Evolutionary conservation across 2,797 vertebrate species (phyloP).

Genomic region (Microctenopoma steveboyesi): DNA sequence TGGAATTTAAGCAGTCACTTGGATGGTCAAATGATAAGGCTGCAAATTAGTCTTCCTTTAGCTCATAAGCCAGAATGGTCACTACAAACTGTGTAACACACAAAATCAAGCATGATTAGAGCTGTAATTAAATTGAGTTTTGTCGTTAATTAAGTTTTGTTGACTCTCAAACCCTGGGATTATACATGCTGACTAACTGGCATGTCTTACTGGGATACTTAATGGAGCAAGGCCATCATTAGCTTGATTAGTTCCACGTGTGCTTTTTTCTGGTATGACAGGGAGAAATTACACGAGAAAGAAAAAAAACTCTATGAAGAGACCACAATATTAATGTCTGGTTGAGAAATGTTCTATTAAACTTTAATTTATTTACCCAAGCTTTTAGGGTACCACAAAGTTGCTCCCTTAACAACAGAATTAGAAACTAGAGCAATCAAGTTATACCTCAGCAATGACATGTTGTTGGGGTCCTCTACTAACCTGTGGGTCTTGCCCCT

Average conservation of each 20-base stretch:
- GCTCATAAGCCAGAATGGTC: neutral
- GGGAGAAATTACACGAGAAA: neutral
- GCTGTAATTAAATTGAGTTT: constrained; percentile 1
- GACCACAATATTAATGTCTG: constrained; percentile 16
- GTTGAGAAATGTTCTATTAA: neutral
- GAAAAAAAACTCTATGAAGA: neutral
- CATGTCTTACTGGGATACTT: neutral
- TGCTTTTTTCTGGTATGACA: constrained; percentile 1
- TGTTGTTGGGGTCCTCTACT: neutral
- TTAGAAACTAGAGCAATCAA: too few species aligned
- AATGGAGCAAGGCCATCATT: constrained; percentile 16
- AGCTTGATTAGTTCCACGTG: constrained; percentile 17
- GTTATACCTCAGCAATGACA: too few species aligned
- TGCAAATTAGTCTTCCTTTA: neutral
- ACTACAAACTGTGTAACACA: neutral
- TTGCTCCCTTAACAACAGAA: too few species aligned
- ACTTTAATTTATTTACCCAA: neutral
- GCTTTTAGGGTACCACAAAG: too few species aligned
- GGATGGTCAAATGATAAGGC: neutral
- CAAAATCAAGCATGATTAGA: neutral
- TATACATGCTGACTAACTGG: constrained; percentile 2
- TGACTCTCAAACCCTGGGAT: neutral
- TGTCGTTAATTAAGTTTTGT: neutral
- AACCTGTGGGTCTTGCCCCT: neutral
- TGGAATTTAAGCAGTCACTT: neutral